Evolutionary conservation across 2,113 vertebrate genomes (phyloP).

Genomic region (Thermophis baileyi): DNA sequence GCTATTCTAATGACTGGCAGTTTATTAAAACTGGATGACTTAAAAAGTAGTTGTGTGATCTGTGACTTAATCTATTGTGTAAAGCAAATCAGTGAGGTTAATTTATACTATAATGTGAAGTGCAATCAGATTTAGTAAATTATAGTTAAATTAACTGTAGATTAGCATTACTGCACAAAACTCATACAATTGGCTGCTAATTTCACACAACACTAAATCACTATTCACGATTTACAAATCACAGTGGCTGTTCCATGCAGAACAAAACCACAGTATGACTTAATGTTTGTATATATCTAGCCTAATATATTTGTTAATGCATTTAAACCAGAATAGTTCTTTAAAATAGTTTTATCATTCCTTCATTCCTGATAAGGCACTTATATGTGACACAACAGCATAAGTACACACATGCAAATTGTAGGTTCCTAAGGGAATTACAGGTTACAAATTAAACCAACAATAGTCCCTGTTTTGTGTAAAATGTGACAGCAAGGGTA

Average conservation of each 20-base stretch:
- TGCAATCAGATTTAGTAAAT: background rate
- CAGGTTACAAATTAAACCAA: background rate
- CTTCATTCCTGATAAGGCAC: background rate
- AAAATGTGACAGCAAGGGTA: slow-evolving; percentile 15
- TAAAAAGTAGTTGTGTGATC: background rate
- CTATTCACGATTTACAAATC: background rate
- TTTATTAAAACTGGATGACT: background rate
- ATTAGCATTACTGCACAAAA: background rate
- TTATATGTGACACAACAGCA: slow-evolving; percentile 2
- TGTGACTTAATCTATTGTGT: background rate
- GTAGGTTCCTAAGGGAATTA: background rate
- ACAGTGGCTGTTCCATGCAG: background rate
- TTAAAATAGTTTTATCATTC: background rate
- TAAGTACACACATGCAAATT: background rate
- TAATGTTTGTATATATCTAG: background rate
- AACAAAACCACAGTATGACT: background rate
- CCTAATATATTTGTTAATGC: background rate
- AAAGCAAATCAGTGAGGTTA: background rate
- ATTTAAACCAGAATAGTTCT: slow-evolving; percentile 9
- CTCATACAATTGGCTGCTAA: background rate
- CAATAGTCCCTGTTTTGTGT: background rate
- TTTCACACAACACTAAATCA: background rate
- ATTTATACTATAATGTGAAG: background rate
- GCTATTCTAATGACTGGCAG: background rate
- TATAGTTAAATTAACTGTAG: background rate